Base-by-base conservation (phyloP, 1,140 invertebrate genomes). In the Tetramorium simillimum region DNA sequence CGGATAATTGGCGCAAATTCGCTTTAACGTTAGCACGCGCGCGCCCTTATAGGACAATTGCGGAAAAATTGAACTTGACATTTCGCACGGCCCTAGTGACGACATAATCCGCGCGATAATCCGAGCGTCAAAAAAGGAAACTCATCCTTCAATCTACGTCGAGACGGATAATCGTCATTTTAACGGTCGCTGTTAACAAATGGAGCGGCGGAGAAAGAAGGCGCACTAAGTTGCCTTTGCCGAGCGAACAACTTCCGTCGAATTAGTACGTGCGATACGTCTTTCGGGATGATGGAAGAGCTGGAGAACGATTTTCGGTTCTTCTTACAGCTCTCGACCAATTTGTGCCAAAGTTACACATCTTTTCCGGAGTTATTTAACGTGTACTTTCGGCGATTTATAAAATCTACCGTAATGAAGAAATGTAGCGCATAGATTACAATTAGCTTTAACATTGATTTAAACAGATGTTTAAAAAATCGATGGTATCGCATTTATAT, bases 271-370 rank as follows among this genome's bases (percentile, higher is more conserved):
- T 28, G 72, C 58, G 62, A 85, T 78, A 78, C 75, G 46, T 85
- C 82, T 78, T 65, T 78, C 82, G 33, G 21, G 33, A 85, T 85
- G 72, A 85, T 85, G 73, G 82, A 85, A 51, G 62, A 77, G 58
- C n/a, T 14, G 18, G 58, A 85, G 62, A 62, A 76, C 56, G 43
- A 75, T 58, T 70, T 53, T n/a, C 40, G 18, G 18, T 43, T 72
- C 7, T 56, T 73, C 18, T 37, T 72, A 72, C 14, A 72, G 4
- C 37, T 24, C 24, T 28, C 46, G 21, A 82, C 12, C 53, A 72
- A 72, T 60, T 73, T 82, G 7, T 28, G 24, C 3, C 18, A 37
- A 72, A 37, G 12, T 58, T 43, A 46, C 40, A 51, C 67, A 53
- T 16, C 24, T 46, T 33, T 58, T 46, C 21, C 21, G 7, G 7